phyloP scores from a whole-genome alignment of 1,140 invertebrate genomes.

The Neuroterus valhalla region DNA sequence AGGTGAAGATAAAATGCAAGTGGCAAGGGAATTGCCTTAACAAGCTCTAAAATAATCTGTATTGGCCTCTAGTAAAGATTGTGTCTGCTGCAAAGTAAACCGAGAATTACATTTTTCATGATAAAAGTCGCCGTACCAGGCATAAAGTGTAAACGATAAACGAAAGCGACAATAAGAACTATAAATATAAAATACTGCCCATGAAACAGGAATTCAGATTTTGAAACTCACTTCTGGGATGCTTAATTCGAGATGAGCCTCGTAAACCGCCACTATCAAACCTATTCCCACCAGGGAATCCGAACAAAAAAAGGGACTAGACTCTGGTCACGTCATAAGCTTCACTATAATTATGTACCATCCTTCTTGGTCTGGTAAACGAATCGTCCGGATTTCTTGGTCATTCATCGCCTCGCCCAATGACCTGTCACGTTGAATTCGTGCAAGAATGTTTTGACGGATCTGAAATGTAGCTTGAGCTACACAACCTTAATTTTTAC shows the following conservation, averaged over 20 bases:
- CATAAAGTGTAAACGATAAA: constrained; percentile 8
- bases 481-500: too few species aligned
- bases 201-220: not conserved
- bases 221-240: not conserved
- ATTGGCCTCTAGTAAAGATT: constrained; percentile 9
- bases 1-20: not conserved
- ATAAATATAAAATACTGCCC: not conserved
- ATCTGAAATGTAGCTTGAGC: constrained; percentile 33
- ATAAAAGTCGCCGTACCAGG: not conserved
- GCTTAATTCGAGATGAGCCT: not conserved
- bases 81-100: not conserved
- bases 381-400: constrained; percentile 47
- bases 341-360: constrained; percentile 52
- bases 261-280: not conserved
- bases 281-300: constrained; percentile 25
- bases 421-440: constrained; percentile 51
- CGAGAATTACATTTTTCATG: constrained; percentile 2
- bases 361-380: constrained; percentile 41
- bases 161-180: not conserved
- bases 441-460: constrained; percentile 50
- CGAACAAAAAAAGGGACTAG: constrained; percentile 45
- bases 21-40: not conserved
- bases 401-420: constrained; percentile 51
- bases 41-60: not conserved
- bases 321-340: constrained; percentile 37